phyloP scores from a whole-genome alignment of 1,140 invertebrate genomes.

The Pentalonia nigronervosa region DNA sequence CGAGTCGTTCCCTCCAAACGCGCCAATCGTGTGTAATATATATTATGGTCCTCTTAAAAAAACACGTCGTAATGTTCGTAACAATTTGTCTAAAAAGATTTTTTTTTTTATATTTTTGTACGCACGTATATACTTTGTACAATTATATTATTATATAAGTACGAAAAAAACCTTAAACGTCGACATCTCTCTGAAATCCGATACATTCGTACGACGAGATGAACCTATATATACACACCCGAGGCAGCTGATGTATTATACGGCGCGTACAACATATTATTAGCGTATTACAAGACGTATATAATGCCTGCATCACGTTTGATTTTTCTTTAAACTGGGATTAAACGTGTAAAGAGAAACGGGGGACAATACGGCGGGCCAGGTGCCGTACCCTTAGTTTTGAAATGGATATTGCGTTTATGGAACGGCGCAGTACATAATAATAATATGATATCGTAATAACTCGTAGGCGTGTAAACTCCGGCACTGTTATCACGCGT shows the following conservation, averaged over 20 bases:
- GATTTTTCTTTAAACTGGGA: conserved; percentile 31
- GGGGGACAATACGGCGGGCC: background rate
- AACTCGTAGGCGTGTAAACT: conserved; percentile 25
- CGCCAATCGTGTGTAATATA: background rate
- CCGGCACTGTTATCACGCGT: conserved; percentile 4
- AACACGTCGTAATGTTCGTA: background rate
- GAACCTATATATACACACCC: too few relatives aligned
- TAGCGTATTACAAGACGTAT: conserved; percentile 12
- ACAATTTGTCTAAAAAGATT: background rate
- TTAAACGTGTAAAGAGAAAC: conserved; percentile 26
- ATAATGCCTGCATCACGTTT: background rate
- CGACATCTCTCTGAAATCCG: conserved; percentile 32
- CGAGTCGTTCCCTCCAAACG: background rate
- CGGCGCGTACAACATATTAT: conserved; percentile 12
- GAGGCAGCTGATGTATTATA: background rate
- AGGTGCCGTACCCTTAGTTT: conserved; percentile 16
- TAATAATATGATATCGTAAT: background rate
- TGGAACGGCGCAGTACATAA: background rate
- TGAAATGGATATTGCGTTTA: conserved; percentile 29
- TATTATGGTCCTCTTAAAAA: background rate
- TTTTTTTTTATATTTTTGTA: background rate
- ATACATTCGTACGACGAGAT: background rate
- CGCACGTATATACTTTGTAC: background rate
- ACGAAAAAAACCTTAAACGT: background rate
- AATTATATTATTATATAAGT: background rate